phyloP scores from a whole-genome alignment of 92 coral and sea anemone genomes.

The Isaurus tuberculatus region DNA sequence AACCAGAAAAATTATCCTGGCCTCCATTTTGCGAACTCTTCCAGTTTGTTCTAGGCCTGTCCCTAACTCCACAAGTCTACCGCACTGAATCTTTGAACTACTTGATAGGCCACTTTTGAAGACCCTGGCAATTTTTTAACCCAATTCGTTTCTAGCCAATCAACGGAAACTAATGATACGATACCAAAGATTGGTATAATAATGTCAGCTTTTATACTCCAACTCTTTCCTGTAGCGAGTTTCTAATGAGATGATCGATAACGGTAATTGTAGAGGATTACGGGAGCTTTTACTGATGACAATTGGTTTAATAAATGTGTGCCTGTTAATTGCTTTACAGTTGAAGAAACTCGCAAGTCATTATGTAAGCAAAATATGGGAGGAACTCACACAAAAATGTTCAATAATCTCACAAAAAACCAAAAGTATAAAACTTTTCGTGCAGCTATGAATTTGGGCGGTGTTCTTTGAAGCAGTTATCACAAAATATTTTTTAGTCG shows the following conservation, averaged over 20 bases:
- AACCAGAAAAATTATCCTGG: slow-evolving; percentile 2
- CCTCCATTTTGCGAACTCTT: slow-evolving; percentile 18
- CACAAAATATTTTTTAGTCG: slow-evolving; percentile 29
- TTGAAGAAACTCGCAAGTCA: slow-evolving; percentile 35
- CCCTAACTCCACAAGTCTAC: slow-evolving; percentile 39
- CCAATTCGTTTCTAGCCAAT: slow-evolving; percentile 28
- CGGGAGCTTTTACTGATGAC: slow-evolving; percentile 44
- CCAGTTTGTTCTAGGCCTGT: slow-evolving; percentile 23
- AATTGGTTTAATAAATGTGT: slow-evolving; percentile 52
- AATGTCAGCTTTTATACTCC: slow-evolving; percentile 35
- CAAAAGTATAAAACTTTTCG: slow-evolving; percentile 21
- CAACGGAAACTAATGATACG: slow-evolving; percentile 28
- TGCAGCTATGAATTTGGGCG: slow-evolving; percentile 30
- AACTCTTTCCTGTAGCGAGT: slow-evolving; percentile 48
- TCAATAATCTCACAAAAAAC: slow-evolving; percentile 11
- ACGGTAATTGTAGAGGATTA: slow-evolving; percentile 55
- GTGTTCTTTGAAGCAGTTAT: slow-evolving; percentile 49
- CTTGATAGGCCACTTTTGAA: slow-evolving; percentile 43
- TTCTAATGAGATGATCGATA: slow-evolving; percentile 52
- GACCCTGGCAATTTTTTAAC: slow-evolving; percentile 34
- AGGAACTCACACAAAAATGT: background rate
- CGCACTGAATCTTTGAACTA: slow-evolving; percentile 42
- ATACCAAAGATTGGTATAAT: slow-evolving; percentile 5
- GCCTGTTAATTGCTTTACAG: slow-evolving; percentile 44
- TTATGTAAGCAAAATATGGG: background rate